Base-by-base conservation (phyloP, 2,113 vertebrate genomes). In the Gadus chalcogrammus region DNA sequence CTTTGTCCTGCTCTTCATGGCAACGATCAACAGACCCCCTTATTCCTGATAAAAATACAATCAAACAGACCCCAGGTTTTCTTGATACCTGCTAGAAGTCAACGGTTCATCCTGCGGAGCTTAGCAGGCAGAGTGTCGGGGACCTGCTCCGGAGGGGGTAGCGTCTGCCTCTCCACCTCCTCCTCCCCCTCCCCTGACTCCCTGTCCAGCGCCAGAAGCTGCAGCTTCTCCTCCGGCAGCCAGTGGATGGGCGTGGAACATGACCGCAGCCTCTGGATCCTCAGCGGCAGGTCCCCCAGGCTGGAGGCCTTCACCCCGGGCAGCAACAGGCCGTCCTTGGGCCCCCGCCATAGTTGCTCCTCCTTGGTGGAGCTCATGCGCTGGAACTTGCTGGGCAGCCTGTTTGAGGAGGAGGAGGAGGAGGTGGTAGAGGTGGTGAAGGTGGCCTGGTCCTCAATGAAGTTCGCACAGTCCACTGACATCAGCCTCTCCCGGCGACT, bases 311-410 rank as follows among this genome's bases (percentile, higher is more conserved):
- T 95, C 67, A 90, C 90, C 0, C 83, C 84, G 1, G 84, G 88
- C 84, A 87, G 76, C 1, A 84, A 79, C 5, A 76, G 52, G 53
- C 79, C 85, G 2, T 79, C 84, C 70, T 88, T 90, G 22, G 85
- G 70, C 28, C 89, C 84, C 65, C 76, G 88, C 66, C 91, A 92
- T 31, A 90, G 71, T 15, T 85, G 77, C 48, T 92, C 90, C 53
- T 93, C 93, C 74, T 86, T 94, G 28, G 88, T 84, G 0, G 80
- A 91, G 79, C 91, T 94, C 82, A 94, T 92, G 71, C 92, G 91
- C 75, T 93, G 93, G 11, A 94, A 89, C 84, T 94, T 96, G 48
- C 85, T 89, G 67, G 94, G 93, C 53, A 92, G 84, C 71, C 85
- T 91, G 3, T 28, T 48, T 6, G 42, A 11, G 42, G 42, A 48